Evolutionary conservation across 2,888 invertebrate genomes (phyloP), one percentile per base, ranked within the genome.

Genomic region (Amblyjoppa fuscipennis): DNA sequence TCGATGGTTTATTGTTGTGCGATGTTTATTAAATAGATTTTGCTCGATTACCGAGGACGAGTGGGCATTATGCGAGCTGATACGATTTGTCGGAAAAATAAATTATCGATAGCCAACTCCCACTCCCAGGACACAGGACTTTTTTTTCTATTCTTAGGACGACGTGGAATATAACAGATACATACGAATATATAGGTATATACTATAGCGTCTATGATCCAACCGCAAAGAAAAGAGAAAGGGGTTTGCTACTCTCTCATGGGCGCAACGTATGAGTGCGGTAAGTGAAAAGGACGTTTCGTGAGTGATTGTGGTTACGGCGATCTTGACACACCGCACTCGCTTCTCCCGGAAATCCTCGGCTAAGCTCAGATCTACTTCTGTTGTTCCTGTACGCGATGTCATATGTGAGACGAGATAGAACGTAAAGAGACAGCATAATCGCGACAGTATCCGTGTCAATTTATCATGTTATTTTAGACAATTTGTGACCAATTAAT

Each of bases 261-360:
- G 91, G 91, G 41, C 81, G 74, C 78, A 91, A 94, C 92, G 92
- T 94, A 94, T 93, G 93, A 94, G 91, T 84, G 91, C 89, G 88
- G 91, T 94, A 93, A 94, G 90, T 91, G 93, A 91, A 91, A 92
- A 93, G 91, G 94, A 94, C 93, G 92, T 89, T 76, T 90, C 91
- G 87, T 94, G 94, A 94, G 91, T 94, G 94, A 94, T 94, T 94
- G 93, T 93, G 93, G 93, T 91, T 92, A 90, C 92, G 88, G 89
- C 90, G 91, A 92, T 93, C 93, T 92, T 93, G 94, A 94, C 94
- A 90, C 90, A 84, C 91, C 71, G 61, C 89, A 87, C 25, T 64
- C 61, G 51, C 41, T 68, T 77, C 76, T 68, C 66, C 90, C 90
- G 90, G 90, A 91, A 91, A 91, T 91, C 83, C 90, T 89, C 80